Evolutionary conservation across 1,140 invertebrate genomes (phyloP), one percentile per base, ranked within the genome.

Genomic region (Eriocheir sinensis): DNA sequence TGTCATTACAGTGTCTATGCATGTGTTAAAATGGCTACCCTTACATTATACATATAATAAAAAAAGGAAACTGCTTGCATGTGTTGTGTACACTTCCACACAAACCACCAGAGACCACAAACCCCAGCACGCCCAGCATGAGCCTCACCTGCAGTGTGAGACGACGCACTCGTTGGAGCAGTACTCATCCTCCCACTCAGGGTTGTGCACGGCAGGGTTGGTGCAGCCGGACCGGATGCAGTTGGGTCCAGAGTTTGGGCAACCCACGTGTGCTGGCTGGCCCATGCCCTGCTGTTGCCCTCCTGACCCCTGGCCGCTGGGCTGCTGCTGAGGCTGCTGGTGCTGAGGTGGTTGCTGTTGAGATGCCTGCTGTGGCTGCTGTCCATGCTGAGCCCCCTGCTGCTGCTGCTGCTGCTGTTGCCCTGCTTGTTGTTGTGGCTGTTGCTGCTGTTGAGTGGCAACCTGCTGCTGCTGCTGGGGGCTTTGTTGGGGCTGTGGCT

Each of bases 161-260:
- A 99, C 98, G 95, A 99, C 99, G 97, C 99, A 99, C 96, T 99
- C 99, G 97, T 99, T 99, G 97, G 98, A 99, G 97, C 99, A 99
- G 97, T 99, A 99, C 97, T 99, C 99, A 96, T 99, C 98, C 96
- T 99, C 99, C 99, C 99, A 99, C 97, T 99, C 99, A 89, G 98
- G 98, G 97, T 98, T 99, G 80, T 98, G 98, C 95, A 99, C 98
- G 83, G 99, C 98, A 79, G 98, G 98, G 97, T 99, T 99, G 44
- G 98, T 98, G 97, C 99, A 99, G 89, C 99, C 99, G 96, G 98
- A 98, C 93, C 99, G 98, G 96, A 99, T 98, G 97, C 98, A 99
- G 44, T 91, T 94, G 40, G 94, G 90, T 21, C 80, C 94, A 40
- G 94, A 92, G 89, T 44, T 91, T 91, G 94, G 89, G 44, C 94